Percentiles rank a stretch among this genome's conserved stretches.
These are phyloP conservation scores for Aplysia californica DNA, from an alignment of 1,140 invertebrate species.

Conservation along the genomic window DNA sequence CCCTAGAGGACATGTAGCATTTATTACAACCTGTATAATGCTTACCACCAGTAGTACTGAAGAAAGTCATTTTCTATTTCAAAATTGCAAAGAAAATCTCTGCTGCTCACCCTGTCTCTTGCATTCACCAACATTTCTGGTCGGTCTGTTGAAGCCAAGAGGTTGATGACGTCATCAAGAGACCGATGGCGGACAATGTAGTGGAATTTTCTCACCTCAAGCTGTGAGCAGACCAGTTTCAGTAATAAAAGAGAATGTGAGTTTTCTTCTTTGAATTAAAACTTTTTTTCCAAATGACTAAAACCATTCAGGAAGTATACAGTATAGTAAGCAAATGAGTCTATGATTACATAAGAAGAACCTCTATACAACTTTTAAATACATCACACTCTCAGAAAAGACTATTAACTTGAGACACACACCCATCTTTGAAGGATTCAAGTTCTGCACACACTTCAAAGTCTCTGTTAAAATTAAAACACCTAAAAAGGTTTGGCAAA, in stretches of 20 bases:
- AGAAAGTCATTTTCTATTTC: too few species aligned
- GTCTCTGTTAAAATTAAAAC: too few species aligned
- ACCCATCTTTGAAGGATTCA: too few species aligned
- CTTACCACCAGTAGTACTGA: too few species aligned
- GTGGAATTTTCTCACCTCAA: constrained; percentile 2
- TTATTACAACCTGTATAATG: too few species aligned
- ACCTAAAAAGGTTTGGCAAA: too few species aligned
- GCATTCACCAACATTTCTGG: constrained; percentile 27
- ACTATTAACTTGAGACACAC: too few species aligned
- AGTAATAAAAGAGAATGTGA: background rate
- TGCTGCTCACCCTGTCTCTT: constrained; percentile 41
- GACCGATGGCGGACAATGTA: background rate
- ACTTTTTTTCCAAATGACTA: background rate
- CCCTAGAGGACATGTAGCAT: too few species aligned
- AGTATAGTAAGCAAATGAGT: background rate
- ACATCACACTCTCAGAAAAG: background rate
- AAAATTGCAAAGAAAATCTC: too few species aligned
- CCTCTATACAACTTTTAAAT: background rate
- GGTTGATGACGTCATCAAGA: background rate
- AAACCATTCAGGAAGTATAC: background rate
- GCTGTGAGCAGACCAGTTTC: background rate
- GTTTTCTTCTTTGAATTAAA: background rate
- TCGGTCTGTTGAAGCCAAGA: constrained; percentile 4
- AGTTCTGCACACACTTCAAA: too few species aligned
- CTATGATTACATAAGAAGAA: background rate